These are phyloP conservation scores for Hirtodrosophila histrioides DNA, from an alignment of 2,888 invertebrate species.

Conservation along the genomic window DNA sequence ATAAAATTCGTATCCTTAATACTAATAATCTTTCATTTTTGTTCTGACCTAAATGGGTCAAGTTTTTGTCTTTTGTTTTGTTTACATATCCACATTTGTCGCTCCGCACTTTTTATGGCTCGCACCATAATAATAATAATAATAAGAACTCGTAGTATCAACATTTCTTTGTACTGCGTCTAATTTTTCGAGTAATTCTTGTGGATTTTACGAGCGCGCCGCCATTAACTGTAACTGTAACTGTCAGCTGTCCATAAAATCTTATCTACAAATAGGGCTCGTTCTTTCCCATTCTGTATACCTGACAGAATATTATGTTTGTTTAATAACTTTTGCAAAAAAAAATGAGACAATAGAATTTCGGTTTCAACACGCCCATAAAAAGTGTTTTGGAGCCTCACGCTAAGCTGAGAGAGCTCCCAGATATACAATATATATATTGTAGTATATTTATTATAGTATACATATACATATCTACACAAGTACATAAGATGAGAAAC, in stretches of 20 bases:
- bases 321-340: slow-evolving; percentile 46
- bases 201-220: slow-evolving; percentile 63
- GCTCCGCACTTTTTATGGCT: slow-evolving; percentile 46
- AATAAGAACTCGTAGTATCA: slow-evolving; percentile 21
- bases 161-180: slow-evolving; percentile 34
- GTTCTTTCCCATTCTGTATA: slow-evolving; percentile 17
- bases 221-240: slow-evolving; percentile 76
- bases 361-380: slow-evolving; percentile 42
- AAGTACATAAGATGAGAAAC: neutral
- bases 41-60: slow-evolving; percentile 63
- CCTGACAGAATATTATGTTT: slow-evolving; percentile 27
- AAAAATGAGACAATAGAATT: slow-evolving; percentile 28
- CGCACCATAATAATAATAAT: slow-evolving; percentile 24
- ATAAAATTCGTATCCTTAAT: slow-evolving; percentile 17
- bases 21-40: neutral
- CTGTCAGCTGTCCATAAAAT: slow-evolving; percentile 71
- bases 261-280: slow-evolving; percentile 61
- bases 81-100: slow-evolving; percentile 51
- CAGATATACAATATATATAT: slow-evolving; percentile 1
- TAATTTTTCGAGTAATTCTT: slow-evolving; percentile 57
- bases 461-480: neutral
- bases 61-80: slow-evolving; percentile 39
- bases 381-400: slow-evolving; percentile 19
- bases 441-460: neutral
- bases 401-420: slow-evolving; percentile 1